A percentile compares a stretch with the other conserved stretches of the same genome.
Conservation (phyloP, 1,140 invertebrate genomes). For the Rhagoletis zephyria region DNA sequence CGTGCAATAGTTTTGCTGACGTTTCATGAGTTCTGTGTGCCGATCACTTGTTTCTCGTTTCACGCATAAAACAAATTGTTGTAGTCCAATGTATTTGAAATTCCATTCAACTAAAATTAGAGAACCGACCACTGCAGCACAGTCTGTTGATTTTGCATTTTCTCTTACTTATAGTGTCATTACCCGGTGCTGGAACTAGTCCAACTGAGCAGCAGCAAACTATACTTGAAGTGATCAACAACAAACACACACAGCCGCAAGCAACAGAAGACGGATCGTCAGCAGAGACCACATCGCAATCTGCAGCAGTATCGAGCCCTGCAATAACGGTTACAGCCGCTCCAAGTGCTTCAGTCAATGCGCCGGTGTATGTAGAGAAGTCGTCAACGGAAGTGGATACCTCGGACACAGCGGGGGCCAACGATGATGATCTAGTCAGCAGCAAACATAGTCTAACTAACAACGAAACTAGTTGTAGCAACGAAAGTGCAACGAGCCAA, state of each 20-base stretch:
- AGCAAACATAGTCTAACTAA: constrained; percentile 41
- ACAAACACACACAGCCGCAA: constrained; percentile 55
- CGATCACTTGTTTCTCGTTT: constrained; percentile 18
- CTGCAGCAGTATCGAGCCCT: neutral
- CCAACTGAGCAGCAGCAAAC: constrained; percentile 69
- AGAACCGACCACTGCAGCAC: neutral
- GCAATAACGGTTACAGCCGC: too few species aligned
- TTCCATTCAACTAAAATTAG: constrained; percentile 25
- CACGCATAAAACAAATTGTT: constrained; percentile 33
- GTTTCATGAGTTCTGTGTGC: constrained; percentile 32
- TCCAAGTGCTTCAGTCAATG: neutral
- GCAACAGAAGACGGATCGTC: neutral
- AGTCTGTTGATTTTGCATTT: constrained; percentile 6
- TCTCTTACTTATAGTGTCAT: constrained; percentile 66
- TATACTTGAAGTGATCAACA: constrained; percentile 69
- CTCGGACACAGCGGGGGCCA: neutral
- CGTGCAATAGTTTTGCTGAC: constrained; percentile 1
- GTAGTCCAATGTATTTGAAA: neutral
- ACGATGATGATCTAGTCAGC: constrained; percentile 54
- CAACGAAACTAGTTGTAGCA: constrained; percentile 36
- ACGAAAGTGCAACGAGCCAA: constrained; percentile 49
- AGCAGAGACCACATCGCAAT: neutral
- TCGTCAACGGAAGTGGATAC: neutral
- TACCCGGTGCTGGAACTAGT: constrained; percentile 70
- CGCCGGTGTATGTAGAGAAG: neutral